Percentiles rank a stretch among this genome's conserved stretches.
Evolutionary conservation across 92 coral and sea anemone genomes (phyloP).

Genomic region (Ricordea florida): DNA sequence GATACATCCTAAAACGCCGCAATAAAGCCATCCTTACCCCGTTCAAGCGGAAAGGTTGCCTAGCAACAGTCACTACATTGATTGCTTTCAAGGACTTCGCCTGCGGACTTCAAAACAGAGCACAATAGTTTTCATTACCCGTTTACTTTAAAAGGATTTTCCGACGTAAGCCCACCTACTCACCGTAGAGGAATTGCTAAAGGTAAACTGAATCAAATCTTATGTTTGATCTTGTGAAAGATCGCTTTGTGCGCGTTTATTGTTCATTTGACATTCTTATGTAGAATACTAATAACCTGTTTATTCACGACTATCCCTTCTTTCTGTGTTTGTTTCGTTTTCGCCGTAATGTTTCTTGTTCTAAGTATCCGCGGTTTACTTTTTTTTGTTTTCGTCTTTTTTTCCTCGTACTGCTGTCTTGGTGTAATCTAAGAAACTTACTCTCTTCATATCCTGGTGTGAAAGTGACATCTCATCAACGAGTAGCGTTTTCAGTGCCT

Average conservation of each 20-base stretch:
- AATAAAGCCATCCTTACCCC: background rate
- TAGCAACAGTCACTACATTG: background rate
- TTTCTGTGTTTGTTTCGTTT: background rate
- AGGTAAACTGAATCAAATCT: too few species aligned
- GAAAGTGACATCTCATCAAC: too few species aligned
- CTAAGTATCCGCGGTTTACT: background rate
- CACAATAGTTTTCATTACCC: background rate
- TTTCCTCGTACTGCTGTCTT: too few species aligned
- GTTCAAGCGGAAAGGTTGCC: background rate
- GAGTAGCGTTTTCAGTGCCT: too few species aligned
- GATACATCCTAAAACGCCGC: background rate
- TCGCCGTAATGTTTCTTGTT: background rate
- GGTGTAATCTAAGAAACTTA: too few species aligned
- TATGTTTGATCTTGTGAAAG: too few species aligned
- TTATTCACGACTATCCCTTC: background rate
- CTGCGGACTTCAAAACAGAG: background rate
- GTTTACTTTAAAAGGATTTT: too few species aligned
- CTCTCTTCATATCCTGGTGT: too few species aligned
- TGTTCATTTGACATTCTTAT: background rate
- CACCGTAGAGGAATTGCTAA: too few species aligned
- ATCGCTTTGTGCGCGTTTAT: too few species aligned
- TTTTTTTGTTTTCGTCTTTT: too few species aligned
- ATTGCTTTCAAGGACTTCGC: background rate
- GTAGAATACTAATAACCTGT: background rate
- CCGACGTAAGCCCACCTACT: too few species aligned